Base-by-base conservation (phyloP, 2,888 invertebrate species). In the Monopis laevigella region DNA sequence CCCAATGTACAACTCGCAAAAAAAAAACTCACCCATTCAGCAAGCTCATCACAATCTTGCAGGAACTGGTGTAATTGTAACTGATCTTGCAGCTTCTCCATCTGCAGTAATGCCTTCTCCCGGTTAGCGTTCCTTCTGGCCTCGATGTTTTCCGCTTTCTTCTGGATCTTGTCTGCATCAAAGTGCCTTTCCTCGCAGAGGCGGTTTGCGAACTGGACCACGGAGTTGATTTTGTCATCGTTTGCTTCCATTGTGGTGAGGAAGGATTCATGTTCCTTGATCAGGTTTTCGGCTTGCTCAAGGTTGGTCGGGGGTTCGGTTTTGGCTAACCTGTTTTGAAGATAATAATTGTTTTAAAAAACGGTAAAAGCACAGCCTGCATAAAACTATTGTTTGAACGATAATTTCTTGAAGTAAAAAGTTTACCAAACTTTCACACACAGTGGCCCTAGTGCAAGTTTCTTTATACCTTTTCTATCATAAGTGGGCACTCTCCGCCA, bases 211-310 rank as follows among this genome's bases (percentile, higher is more conserved):
- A 98, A 98, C 65, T 95, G 93, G 1, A 96, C 91, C 30, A 99
- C 93, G 1, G 92, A 92, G 67, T 98, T 97, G 63, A 99, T 94
- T 81, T 99, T 99, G 65, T 99, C 99, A 67, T 99, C 99, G 75
- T 99, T 99, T 10, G 99, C 99, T 69, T 99, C 98, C 96, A 99
- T 97, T 3, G 98, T 98, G 1, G 98, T 98, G 56, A 98, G 88
- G 87, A 99, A 98, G 1, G 98, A 96, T 69, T 99, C 98, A 75
- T 99, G 97, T 36, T 96, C 90, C 73, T 99, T 99, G 61, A 98
- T 89, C 62, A 92, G 84, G 65, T 96, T 96, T 70, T 99, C 99
- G 18, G 98, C 99, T 66, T 98, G 96, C 69, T 99, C 99, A 53
- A 99, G 82, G 63, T 93, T 95, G 50, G 89, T 87, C 5, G 98